Base-by-base conservation (phyloP, 2,888 invertebrate genomes). In the Cantharis nigra region DNA sequence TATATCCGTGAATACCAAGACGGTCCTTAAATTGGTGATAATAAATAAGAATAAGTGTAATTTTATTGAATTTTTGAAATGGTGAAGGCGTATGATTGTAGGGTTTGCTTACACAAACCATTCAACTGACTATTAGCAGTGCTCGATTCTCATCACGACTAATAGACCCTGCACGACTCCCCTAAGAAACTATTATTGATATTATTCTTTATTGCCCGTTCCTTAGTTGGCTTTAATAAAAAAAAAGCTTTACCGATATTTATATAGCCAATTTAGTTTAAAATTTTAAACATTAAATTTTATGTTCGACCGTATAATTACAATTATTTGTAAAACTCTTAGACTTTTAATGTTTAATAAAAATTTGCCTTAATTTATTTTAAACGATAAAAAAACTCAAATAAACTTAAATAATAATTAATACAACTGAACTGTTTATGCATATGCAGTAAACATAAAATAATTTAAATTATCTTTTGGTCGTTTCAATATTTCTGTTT, bases 1-100 rank as follows among this genome's bases (percentile, higher is more conserved):
- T 30, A 16, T 18, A 18, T 26, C 49, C 69, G 63, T 67, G 62
- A 49, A 65, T 11, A 14, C 49, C 72, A 65, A 14, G 62, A 67
- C n/a, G 28, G 49, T 69, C 76, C 75, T 81, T 78, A 79, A 80
- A 79, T 77, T 72, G 80, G 81, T 80, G 81, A 81, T 81, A 82
- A 82, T 81, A 82, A 82, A 81, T 81, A 81, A 78, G 80, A 80
- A 67, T 67, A 79, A 75, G 78, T 78, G 78, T 78, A 79, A 81
- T 81, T 80, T 80, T 79, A 81, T 80, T 80, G 80, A 79, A 78
- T 78, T 77, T 82, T 77, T 72, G 71, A 80, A 80, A 78, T 77
- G 77, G 72, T 75, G 71, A 78, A 76, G 76, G 74, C 74, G 76
- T 71, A 74, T 79, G 79, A 81, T 81, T 81, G 78, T 63, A 80